These are phyloP conservation scores for Crotalus horridus DNA, from an alignment of 2,113 vertebrate species.

Conservation along the genomic window DNA sequence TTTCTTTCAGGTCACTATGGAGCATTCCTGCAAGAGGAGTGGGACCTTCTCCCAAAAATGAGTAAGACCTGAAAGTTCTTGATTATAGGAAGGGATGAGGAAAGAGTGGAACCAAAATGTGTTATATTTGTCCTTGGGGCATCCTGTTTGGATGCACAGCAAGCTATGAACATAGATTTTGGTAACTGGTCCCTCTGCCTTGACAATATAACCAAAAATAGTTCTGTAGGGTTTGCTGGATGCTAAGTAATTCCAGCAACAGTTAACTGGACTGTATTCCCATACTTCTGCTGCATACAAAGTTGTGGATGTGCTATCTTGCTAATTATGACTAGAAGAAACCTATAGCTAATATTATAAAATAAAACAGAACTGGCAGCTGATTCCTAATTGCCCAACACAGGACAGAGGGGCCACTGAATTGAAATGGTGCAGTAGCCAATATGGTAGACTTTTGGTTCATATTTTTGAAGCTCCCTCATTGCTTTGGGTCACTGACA, in stretches of 20 bases:
- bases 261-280: neutral
- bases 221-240: neutral
- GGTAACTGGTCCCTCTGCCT: neutral
- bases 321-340: neutral
- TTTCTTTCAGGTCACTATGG: constrained; percentile 85
- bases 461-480: neutral
- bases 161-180: neutral
- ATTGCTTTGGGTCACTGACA: neutral
- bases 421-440: neutral
- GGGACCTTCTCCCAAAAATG: constrained; percentile 92
- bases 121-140: neutral
- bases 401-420: neutral
- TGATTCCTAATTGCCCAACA: neutral
- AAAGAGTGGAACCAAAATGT: neutral
- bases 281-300: neutral
- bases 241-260: neutral
- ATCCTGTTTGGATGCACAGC: neutral
- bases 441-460: neutral
- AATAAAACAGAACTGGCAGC: neutral
- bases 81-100: neutral
- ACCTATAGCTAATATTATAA: neutral
- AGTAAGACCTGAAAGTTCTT: constrained; percentile 71
- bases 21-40: constrained; percentile 94
- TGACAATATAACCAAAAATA: neutral
- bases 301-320: neutral